phyloP scores from a whole-genome alignment of 2,888 invertebrate genomes.

The Ichneumoninae sp. region DNA sequence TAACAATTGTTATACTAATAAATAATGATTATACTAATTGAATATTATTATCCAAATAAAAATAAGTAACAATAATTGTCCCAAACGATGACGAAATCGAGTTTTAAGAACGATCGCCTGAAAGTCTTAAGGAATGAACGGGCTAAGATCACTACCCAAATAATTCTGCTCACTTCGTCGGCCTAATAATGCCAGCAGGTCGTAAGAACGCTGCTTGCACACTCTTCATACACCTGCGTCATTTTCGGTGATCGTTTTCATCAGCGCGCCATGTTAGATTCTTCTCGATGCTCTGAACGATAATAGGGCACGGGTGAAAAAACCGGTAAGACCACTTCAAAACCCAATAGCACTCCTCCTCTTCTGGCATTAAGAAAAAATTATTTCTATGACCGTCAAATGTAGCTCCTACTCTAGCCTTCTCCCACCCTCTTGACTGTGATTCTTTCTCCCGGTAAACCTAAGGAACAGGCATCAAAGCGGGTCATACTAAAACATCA shows the following conservation, averaged over 20 bases:
- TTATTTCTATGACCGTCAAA: neutral
- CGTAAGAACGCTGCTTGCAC: neutral
- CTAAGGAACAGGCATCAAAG: constrained; percentile 8
- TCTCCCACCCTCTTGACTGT: constrained; percentile 6
- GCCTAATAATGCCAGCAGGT: too few relatives aligned
- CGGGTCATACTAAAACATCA: constrained; percentile 1
- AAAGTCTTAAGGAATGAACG: too few relatives aligned
- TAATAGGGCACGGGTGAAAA: neutral
- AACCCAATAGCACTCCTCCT: neutral
- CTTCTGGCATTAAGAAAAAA: neutral
- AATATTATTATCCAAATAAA: too few relatives aligned
- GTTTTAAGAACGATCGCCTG: too few relatives aligned
- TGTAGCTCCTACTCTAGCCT: constrained; percentile 1
- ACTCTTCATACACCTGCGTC: neutral
- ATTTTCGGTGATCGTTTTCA: neutral
- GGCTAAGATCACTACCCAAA: neutral
- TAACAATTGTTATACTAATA: too few relatives aligned
- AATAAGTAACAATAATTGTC: too few relatives aligned
- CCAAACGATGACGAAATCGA: too few relatives aligned
- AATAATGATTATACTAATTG: too few relatives aligned
- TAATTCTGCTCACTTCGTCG: neutral
- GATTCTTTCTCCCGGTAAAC: constrained; percentile 5
- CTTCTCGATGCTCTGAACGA: neutral
- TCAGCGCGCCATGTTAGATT: neutral
- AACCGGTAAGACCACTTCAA: neutral